Conservation (phyloP, 2,797 vertebrate genomes). For the Crenuchus spilurus region DNA sequence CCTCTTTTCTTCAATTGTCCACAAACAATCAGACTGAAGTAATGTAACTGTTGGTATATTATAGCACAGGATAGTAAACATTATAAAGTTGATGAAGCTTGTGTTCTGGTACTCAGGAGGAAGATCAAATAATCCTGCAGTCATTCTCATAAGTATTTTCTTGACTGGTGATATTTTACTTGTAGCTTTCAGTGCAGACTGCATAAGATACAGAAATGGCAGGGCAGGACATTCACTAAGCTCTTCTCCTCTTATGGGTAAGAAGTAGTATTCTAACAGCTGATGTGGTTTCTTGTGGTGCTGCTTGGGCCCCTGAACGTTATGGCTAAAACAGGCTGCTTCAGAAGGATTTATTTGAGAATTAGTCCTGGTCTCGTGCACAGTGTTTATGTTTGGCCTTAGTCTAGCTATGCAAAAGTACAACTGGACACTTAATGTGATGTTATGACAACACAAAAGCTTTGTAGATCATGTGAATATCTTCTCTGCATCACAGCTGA, state of each 20-base stretch:
- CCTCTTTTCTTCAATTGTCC: too few relatives aligned
- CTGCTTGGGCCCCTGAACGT: background rate
- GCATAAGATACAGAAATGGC: background rate
- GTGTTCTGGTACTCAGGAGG: too few relatives aligned
- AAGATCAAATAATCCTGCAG: too few relatives aligned
- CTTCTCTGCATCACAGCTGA: background rate
- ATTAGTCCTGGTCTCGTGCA: background rate
- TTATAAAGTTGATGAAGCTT: too few relatives aligned
- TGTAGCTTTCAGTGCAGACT: background rate
- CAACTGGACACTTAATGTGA: background rate
- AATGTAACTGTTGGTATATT: too few relatives aligned
- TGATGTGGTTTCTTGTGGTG: slow-evolving; percentile 4
- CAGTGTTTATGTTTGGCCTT: background rate
- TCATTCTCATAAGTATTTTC: background rate
- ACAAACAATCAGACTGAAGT: too few relatives aligned
- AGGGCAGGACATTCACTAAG: background rate
- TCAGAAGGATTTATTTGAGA: background rate
- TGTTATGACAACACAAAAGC: background rate
- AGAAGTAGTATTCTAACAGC: background rate
- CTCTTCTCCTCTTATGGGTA: slow-evolving; percentile 8
- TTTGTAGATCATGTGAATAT: background rate
- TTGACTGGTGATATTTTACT: background rate
- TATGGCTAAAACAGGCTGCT: background rate
- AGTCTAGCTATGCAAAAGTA: background rate
- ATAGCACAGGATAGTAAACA: too few relatives aligned